Evolutionary conservation across 2,113 vertebrate genomes (phyloP).

Genomic region (Amblyopsis rosae): DNA sequence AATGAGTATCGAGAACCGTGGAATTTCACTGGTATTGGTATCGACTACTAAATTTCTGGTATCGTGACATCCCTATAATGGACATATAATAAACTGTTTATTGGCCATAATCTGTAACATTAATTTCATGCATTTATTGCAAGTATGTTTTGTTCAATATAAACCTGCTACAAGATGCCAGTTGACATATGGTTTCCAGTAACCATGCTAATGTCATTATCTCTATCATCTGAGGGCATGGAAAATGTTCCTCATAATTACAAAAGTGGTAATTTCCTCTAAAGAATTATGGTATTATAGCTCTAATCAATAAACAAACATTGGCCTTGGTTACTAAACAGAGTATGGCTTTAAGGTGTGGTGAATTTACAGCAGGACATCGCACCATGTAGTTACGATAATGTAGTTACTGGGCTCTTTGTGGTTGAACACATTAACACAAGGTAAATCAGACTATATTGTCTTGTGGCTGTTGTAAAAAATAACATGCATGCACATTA

Average conservation of each 20-base stretch:
- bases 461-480: too few species aligned
- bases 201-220: constrained; percentile 17
- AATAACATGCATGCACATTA: too few species aligned
- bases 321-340: constrained; percentile 3
- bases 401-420: not conserved
- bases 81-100: not conserved
- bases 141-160: not conserved
- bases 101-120: not conserved
- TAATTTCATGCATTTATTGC: not conserved
- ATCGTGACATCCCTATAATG: too few species aligned
- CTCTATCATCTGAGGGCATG: constrained; percentile 1
- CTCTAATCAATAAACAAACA: constrained; percentile 5
- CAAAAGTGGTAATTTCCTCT: constrained; percentile 18
- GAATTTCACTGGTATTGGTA: too few species aligned
- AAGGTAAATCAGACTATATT: too few species aligned
- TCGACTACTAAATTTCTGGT: too few species aligned
- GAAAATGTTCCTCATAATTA: constrained; percentile 22
- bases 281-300: constrained; percentile 7
- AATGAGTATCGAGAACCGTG: too few species aligned
- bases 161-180: not conserved
- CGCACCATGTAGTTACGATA: not conserved
- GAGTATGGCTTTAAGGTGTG: not conserved
- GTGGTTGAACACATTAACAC: not conserved
- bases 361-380: not conserved
- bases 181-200: not conserved